A percentile compares a stretch with the other conserved stretches of the same genome.
These are phyloP conservation scores for Cheilosia pagana DNA, from an alignment of 2,888 invertebrate species.

Conservation along the genomic window DNA sequence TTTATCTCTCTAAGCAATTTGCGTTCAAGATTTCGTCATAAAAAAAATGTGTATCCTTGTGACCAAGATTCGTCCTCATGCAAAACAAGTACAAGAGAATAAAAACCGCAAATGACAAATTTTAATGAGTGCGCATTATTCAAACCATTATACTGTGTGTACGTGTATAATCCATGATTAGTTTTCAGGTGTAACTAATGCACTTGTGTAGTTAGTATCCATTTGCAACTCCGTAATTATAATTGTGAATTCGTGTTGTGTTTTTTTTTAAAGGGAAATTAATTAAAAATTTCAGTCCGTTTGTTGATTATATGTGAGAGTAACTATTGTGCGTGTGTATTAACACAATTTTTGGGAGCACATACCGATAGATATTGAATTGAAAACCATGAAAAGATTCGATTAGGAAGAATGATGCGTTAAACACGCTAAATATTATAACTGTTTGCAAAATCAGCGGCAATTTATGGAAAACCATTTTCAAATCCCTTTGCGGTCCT, in stretches of 20 bases:
- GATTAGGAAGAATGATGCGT: slow-evolving; percentile 15
- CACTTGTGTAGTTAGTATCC: neutral
- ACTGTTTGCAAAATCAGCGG: slow-evolving; percentile 31
- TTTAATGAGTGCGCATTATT: slow-evolving; percentile 40
- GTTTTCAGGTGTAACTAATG: slow-evolving; percentile 25
- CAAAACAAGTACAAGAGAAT: slow-evolving; percentile 25
- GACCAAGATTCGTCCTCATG: slow-evolving; percentile 26
- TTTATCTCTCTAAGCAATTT: slow-evolving; percentile 21
- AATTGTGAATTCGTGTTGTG: neutral
- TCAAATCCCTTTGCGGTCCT: neutral
- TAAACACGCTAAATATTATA: slow-evolving; percentile 1
- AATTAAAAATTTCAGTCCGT: slow-evolving; percentile 44
- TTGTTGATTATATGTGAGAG: slow-evolving; percentile 16
- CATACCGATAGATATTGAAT: slow-evolving; percentile 7
- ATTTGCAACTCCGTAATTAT: neutral
- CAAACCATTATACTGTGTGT: slow-evolving; percentile 25
- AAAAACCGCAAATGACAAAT: slow-evolving; percentile 28
- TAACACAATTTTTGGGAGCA: neutral
- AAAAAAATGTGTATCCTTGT: slow-evolving; percentile 1
- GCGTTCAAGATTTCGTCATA: slow-evolving; percentile 1
- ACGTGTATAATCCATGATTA: slow-evolving; percentile 30
- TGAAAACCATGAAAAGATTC: slow-evolving; percentile 20
- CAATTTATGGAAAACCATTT: neutral
- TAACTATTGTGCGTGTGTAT: neutral
- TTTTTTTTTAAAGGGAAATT: slow-evolving; percentile 4